phyloP scores from a whole-genome alignment of 2,113 vertebrate genomes.

The Gallinago jamesoni region DNA sequence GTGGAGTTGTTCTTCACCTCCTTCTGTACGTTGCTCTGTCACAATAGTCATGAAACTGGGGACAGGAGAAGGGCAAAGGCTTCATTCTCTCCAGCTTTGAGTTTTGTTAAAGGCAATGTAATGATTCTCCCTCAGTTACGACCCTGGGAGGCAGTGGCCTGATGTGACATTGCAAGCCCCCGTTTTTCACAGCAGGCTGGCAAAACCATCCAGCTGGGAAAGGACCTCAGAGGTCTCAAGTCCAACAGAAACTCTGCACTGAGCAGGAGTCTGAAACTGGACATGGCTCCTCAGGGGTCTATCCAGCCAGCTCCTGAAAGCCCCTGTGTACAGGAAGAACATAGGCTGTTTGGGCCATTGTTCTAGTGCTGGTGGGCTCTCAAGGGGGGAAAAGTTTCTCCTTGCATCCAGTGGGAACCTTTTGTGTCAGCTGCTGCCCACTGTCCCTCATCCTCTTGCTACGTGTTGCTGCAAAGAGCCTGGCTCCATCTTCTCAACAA shows the following conservation, averaged over 20 bases:
- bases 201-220: neutral
- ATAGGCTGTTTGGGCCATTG: neutral
- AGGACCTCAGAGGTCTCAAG: neutral
- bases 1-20: neutral
- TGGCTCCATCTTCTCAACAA: neutral
- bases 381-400: rapidly evolving
- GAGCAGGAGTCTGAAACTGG: neutral
- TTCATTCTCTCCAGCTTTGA: neutral
- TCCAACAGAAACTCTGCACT: neutral
- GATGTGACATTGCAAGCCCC: neutral
- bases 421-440: neutral
- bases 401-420: neutral
- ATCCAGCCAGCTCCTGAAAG: neutral
- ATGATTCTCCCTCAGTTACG: neutral
- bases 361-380: neutral
- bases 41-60: neutral
- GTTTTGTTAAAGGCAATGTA: neutral
- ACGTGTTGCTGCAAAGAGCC: rapidly evolving
- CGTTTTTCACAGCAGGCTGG: neutral
- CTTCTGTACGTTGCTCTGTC: neutral
- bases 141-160: neutral
- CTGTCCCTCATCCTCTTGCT: neutral
- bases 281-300: neutral
- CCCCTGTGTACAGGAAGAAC: rapidly evolving
- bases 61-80: neutral